phyloP scores from a whole-genome alignment of 1,140 invertebrate genomes.

The Calliphora vicina region DNA sequence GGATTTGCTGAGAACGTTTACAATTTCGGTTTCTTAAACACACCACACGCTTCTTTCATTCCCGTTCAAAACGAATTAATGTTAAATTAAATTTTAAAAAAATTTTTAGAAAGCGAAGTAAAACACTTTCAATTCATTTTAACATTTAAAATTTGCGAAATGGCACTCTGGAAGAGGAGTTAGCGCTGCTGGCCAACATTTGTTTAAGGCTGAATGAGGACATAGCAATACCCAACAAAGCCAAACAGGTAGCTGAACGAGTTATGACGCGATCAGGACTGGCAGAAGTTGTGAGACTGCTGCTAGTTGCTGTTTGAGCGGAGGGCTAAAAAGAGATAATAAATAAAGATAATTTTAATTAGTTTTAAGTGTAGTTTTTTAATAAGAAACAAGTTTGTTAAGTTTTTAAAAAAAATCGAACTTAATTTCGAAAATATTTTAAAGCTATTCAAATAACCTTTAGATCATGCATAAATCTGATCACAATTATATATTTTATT shows the following conservation, averaged over 20 bases:
- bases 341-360: conserved; percentile 43
- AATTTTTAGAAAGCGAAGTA: neutral
- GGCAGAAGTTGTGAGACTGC: conserved; percentile 46
- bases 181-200: conserved; percentile 64
- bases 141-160: conserved; percentile 54
- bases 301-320: conserved; percentile 32
- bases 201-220: conserved; percentile 71
- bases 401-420: too few relatives aligned
- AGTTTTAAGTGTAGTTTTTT: too few relatives aligned
- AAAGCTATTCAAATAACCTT: too few relatives aligned
- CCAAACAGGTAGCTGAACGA: conserved; percentile 67
- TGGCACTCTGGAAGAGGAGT: conserved; percentile 43
- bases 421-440: too few relatives aligned
- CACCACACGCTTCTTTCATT: neutral
- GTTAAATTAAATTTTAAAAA: neutral
- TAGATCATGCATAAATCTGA: too few relatives aligned
- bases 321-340: conserved; percentile 40
- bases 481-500: too few relatives aligned
- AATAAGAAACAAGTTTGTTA: too few relatives aligned
- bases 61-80: neutral
- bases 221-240: conserved; percentile 67
- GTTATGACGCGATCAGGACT: conserved; percentile 66
- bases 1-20: neutral
- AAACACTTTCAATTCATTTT: neutral
- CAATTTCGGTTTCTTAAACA: neutral